These are phyloP conservation scores for Drosophila suzukii DNA, from an alignment of 1,140 invertebrate genomes.

Conservation along the genomic window DNA sequence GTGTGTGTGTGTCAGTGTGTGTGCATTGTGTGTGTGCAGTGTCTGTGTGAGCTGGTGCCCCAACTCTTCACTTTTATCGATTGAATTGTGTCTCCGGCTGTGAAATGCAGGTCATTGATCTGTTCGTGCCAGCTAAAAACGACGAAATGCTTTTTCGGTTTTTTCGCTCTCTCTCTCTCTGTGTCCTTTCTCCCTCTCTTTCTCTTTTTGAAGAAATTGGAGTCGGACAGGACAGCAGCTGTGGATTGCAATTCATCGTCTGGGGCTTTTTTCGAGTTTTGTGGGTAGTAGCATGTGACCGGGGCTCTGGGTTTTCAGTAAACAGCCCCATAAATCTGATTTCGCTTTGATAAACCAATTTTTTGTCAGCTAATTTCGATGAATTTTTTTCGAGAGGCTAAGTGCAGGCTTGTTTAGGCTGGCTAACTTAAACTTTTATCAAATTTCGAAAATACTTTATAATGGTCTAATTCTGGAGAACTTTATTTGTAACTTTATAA, in stretches of 20 bases:
- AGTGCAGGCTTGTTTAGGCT: neutral
- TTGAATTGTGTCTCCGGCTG: constrained; percentile 81
- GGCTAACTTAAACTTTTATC: neutral
- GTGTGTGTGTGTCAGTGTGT: constrained; percentile 32
- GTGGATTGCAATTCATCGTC: constrained; percentile 25
- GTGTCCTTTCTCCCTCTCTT: constrained; percentile 9
- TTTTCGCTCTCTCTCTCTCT: constrained; percentile 16
- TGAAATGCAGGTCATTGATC: constrained; percentile 83
- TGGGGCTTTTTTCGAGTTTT: constrained; percentile 10
- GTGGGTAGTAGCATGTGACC: neutral
- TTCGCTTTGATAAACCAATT: constrained; percentile 32
- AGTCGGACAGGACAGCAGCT: constrained; percentile 13
- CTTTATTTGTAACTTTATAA: too few relatives aligned
- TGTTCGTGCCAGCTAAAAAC: constrained; percentile 63
- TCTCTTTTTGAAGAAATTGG: neutral
- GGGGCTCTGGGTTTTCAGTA: constrained; percentile 1
- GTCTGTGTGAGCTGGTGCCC: constrained; percentile 69
- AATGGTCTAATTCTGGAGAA: too few relatives aligned
- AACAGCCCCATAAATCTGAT: constrained; percentile 33
- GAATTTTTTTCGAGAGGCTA: constrained; percentile 1
- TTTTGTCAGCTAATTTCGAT: constrained; percentile 8
- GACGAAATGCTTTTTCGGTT: constrained; percentile 59
- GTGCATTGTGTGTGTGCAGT: constrained; percentile 41
- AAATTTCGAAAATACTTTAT: neutral
- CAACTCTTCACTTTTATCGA: constrained; percentile 83